Base-by-base conservation (phyloP, 2,888 invertebrate genomes). In the Bombylius discolor region DNA sequence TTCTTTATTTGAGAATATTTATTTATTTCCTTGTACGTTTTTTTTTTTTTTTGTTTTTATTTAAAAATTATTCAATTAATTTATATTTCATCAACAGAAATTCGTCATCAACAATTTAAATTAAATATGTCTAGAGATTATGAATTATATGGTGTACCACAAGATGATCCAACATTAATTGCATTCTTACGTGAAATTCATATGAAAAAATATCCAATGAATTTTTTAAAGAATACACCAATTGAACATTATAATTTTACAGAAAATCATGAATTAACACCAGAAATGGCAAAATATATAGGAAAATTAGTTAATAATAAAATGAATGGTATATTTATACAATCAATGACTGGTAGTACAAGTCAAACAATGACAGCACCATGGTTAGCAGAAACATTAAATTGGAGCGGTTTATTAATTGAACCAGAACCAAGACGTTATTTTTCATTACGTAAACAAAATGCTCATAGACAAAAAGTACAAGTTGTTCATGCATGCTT, bases 381-480 rank as follows among this genome's bases (percentile, higher is more conserved):
- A 62, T 89, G 81, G 81, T 73, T 91, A 62, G 85, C 88, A 70
- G 75, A 79, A 49, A 80, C 80, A 55, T 78, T 85, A 31, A 78
- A 77, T 59, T 91, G 91, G 91, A 77, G 77, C 64, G 90, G 90
- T 3, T 76, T 89, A 31, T 77, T 85, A 52, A 81, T 87, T 52
- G 83, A 90, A 61, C 87, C 89, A 0, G 87, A 89, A 63, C 83
- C 89, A 0, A 71, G 81, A n/a, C 85, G 85, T 75, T 90, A 81
- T 76, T 82, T 87, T 57, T 78, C 78, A 58, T 71, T 87, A 63
- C 72, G 83, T 31, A 72, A 78, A 56, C 80, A 81, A 63, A 80
- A 79, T 64, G 76, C 73, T 62, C 78, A 70, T 63, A 76, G 80
- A 60, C 76, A 79, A 53, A 79, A 77, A 62, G 79, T 82, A 47